These are phyloP conservation scores for Balaeniceps rex DNA, from an alignment of 2,113 vertebrate species.

Conservation along the genomic window DNA sequence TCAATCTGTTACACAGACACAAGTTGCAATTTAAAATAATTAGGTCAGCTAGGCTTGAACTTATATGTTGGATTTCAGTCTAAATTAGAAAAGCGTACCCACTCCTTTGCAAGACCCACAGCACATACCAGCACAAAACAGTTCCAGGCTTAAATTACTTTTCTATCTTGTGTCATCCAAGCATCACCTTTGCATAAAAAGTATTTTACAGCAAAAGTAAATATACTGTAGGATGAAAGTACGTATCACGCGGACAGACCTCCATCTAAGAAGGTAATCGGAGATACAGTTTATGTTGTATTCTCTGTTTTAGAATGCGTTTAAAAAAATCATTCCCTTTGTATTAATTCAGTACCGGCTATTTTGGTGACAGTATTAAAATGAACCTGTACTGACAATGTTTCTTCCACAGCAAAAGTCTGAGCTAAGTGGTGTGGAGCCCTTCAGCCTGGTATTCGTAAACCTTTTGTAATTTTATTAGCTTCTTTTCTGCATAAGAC, in stretches of 20 bases:
- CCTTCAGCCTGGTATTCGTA: neutral
- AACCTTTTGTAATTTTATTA: neutral
- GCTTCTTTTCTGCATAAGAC: neutral
- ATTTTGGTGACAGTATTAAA: neutral
- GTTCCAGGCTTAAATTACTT: neutral
- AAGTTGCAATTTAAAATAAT: neutral
- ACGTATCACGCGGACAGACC: rapidly evolving
- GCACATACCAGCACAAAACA: neutral
- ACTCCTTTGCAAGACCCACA: neutral
- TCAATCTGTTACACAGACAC: neutral
- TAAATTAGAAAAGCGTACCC: neutral
- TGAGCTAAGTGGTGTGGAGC: neutral
- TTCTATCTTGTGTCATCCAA: neutral
- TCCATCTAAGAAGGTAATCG: neutral
- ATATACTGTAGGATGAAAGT: neutral
- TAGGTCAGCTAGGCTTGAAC: neutral
- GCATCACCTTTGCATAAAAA: neutral
- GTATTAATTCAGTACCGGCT: neutral
- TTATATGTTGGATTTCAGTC: neutral
- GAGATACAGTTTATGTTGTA: neutral
- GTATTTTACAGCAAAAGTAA: neutral
- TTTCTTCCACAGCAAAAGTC: neutral
- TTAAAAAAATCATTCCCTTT: neutral
- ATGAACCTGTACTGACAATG: neutral
- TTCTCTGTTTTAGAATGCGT: rapidly evolving